These are phyloP conservation scores for Eilema depressum DNA, from an alignment of 2,888 invertebrate species.

Conservation along the genomic window DNA sequence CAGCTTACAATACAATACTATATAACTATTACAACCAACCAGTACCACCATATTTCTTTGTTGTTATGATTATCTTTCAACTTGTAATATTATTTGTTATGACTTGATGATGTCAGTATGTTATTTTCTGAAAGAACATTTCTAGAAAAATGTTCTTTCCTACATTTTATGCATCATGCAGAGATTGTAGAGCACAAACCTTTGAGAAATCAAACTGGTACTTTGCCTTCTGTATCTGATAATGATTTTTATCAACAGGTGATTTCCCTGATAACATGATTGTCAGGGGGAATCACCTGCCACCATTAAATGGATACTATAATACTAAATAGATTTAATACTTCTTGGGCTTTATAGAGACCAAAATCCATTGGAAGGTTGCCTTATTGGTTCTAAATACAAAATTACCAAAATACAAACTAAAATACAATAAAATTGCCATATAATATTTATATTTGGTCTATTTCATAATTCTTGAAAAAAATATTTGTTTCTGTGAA, in stretches of 20 bases:
- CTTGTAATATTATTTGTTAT: background rate
- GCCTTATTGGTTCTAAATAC: too few relatives aligned
- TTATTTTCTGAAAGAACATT: background rate
- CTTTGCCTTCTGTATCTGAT: background rate
- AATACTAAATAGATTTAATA: background rate
- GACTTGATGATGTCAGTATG: background rate
- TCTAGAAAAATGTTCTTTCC: too few relatives aligned
- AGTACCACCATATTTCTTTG: background rate
- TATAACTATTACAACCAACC: background rate
- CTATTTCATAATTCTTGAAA: too few relatives aligned
- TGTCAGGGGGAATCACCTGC: background rate
- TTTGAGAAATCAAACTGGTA: background rate
- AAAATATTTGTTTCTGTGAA: too few relatives aligned
- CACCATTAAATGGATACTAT: background rate
- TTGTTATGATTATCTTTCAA: background rate
- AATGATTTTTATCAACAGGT: background rate
- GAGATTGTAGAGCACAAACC: background rate
- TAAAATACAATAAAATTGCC: too few relatives aligned
- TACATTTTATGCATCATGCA: background rate
- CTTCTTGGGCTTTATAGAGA: background rate
- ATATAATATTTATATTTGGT: too few relatives aligned
- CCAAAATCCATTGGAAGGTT: background rate
- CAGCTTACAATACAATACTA: background rate
- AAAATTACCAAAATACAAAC: too few relatives aligned
- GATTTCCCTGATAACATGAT: background rate